Conservation (phyloP, 2,113 vertebrate genomes). For the Turnix velox region DNA sequence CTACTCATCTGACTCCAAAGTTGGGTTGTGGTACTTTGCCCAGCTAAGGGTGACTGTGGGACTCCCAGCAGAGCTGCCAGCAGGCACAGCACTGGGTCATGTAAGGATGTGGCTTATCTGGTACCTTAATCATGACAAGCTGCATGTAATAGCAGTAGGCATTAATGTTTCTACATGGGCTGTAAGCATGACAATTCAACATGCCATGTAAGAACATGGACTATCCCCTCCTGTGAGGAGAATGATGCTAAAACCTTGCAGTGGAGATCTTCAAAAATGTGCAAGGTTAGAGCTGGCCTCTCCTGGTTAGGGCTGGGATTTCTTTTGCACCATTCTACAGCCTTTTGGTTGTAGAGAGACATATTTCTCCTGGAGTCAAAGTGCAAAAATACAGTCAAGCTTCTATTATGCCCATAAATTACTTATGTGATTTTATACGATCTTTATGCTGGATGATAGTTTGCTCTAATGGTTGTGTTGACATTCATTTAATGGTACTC, state of each 20-base stretch:
- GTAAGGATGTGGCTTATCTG: neutral
- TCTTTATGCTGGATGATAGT: neutral
- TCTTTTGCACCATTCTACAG: too few relatives aligned
- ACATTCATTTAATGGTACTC: neutral
- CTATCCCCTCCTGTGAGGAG: neutral
- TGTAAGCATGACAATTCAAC: neutral
- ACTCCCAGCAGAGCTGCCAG: accelerated
- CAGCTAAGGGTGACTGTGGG: neutral
- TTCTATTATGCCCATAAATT: neutral
- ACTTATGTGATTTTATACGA: neutral
- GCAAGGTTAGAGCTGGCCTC: neutral
- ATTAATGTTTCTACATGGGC: neutral
- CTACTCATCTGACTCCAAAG: neutral
- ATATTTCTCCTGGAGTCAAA: neutral
- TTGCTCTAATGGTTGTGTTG: neutral
- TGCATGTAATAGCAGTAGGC: neutral
- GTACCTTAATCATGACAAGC: neutral
- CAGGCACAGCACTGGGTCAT: accelerated
- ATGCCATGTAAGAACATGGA: neutral
- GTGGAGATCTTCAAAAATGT: neutral
- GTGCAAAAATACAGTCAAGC: neutral
- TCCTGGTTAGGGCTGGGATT: neutral
- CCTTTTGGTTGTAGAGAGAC: neutral
- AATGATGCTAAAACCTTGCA: neutral
- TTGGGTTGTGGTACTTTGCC: neutral